A percentile compares a stretch with the other conserved stretches of the same genome.
phyloP scores from a whole-genome alignment of 2,888 invertebrate genomes.

The Halictus ligatus region DNA sequence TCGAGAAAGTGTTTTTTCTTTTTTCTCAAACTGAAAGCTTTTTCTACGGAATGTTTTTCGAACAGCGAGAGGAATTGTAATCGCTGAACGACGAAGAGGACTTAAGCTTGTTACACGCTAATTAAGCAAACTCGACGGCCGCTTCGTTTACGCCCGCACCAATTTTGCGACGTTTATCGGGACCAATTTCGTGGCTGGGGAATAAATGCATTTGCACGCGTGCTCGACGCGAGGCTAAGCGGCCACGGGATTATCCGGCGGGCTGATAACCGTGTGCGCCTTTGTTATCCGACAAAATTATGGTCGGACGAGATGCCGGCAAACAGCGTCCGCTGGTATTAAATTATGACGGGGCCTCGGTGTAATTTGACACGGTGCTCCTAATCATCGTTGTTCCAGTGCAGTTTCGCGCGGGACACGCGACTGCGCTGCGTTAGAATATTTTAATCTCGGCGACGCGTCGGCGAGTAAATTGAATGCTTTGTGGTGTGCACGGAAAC shows the following conservation, averaged over 20 bases:
- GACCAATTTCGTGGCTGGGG: slow-evolving; percentile 30
- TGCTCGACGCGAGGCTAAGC: slow-evolving; percentile 8
- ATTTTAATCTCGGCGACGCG: background rate
- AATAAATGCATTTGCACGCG: slow-evolving; percentile 33
- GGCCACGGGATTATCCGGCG: slow-evolving; percentile 33
- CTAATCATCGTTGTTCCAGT: slow-evolving; percentile 31
- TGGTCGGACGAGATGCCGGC: slow-evolving; percentile 17
- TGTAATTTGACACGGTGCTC: slow-evolving; percentile 41
- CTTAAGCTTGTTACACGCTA: slow-evolving; percentile 24
- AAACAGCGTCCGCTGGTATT: slow-evolving; percentile 19
- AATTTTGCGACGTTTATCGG: slow-evolving; percentile 34
- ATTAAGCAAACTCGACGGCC: slow-evolving; percentile 35
- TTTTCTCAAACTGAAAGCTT: too few species aligned
- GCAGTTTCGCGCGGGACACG: background rate
- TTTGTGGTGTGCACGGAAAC: background rate
- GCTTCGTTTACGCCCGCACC: slow-evolving; percentile 30
- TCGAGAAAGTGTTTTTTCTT: too few species aligned
- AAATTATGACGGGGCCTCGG: background rate
- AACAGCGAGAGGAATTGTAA: background rate
- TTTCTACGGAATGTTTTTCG: too few species aligned
- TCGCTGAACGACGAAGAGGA: background rate
- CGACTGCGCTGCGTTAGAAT: background rate
- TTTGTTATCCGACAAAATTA: slow-evolving; percentile 48
- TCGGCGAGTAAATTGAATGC: background rate
- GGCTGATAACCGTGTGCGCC: slow-evolving; percentile 31